Conservation (phyloP, 2,888 invertebrate genomes). For the Calameuta filiformis region DNA sequence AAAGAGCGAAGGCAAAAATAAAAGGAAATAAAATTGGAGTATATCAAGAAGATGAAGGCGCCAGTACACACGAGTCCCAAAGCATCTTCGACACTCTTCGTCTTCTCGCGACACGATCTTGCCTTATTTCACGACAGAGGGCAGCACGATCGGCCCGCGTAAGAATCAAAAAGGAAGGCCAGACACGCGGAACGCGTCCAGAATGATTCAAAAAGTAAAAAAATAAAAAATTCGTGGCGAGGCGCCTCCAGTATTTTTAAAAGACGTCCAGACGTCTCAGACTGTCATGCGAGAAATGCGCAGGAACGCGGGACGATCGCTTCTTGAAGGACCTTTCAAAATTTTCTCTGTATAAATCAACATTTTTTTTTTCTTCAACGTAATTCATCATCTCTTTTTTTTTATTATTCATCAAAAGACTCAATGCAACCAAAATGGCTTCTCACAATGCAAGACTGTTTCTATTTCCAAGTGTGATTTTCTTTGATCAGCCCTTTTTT, state of each 20-base stretch:
- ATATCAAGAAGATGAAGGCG: background rate
- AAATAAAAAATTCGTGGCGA: background rate
- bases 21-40: background rate
- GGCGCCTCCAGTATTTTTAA: conserved; percentile 1
- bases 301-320: background rate
- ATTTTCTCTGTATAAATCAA: background rate
- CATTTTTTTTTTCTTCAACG: background rate
- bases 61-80: background rate
- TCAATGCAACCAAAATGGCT: background rate
- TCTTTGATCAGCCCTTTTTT: background rate
- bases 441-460: background rate
- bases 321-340: background rate
- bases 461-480: background rate
- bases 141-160: background rate
- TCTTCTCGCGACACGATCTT: background rate
- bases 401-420: background rate
- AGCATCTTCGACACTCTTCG: background rate
- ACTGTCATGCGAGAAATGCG: background rate
- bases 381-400: background rate
- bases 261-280: background rate
- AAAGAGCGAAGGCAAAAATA: background rate
- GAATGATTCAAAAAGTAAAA: background rate
- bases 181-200: background rate
- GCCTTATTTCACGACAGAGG: background rate
- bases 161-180: background rate